A percentile compares a stretch with the other conserved stretches of the same genome.
phyloP scores from a whole-genome alignment of 2,888 invertebrate genomes.

The Macroteleia sp. region DNA sequence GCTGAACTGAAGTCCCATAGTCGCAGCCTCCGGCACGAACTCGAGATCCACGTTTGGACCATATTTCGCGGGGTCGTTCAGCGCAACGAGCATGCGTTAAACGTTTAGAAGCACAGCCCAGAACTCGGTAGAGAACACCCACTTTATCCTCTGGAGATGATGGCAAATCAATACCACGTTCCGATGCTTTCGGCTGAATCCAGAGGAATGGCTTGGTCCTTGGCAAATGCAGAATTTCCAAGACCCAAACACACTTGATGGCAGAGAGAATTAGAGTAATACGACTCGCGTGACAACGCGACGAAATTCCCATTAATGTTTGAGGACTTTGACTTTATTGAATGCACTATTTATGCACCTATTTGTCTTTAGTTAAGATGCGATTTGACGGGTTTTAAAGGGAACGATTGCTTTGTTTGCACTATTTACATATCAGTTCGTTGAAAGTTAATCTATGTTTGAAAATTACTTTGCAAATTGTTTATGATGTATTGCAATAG shows the following conservation, averaged over 20 bases:
- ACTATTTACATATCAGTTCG: too few relatives aligned
- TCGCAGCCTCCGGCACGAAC: constrained; percentile 62
- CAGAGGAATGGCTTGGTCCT: constrained; percentile 31
- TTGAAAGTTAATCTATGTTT: too few relatives aligned
- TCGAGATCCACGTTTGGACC: constrained; percentile 37
- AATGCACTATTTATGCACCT: constrained; percentile 39
- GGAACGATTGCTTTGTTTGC: too few relatives aligned
- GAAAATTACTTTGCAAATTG: too few relatives aligned
- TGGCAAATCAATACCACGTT: constrained; percentile 81
- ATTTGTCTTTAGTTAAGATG: constrained; percentile 19
- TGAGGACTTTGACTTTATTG: constrained; percentile 50
- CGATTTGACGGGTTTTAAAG: too few relatives aligned
- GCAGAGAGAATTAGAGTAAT: constrained; percentile 57
- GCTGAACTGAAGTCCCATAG: constrained; percentile 65
- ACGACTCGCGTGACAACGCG: constrained; percentile 57
- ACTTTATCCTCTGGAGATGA: constrained; percentile 80
- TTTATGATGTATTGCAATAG: too few relatives aligned
- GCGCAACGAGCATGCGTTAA: constrained; percentile 63
- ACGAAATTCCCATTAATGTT: constrained; percentile 59
- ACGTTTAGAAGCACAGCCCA: constrained; percentile 69
- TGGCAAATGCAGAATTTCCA: constrained; percentile 32
- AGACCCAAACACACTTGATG: constrained; percentile 49
- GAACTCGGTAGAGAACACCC: constrained; percentile 72
- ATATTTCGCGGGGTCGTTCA: neutral
- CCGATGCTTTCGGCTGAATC: constrained; percentile 30